Evolutionary conservation across 2,888 invertebrate genomes (phyloP), one percentile per base, ranked within the genome.

Genomic region (Hermodice carunculata): DNA sequence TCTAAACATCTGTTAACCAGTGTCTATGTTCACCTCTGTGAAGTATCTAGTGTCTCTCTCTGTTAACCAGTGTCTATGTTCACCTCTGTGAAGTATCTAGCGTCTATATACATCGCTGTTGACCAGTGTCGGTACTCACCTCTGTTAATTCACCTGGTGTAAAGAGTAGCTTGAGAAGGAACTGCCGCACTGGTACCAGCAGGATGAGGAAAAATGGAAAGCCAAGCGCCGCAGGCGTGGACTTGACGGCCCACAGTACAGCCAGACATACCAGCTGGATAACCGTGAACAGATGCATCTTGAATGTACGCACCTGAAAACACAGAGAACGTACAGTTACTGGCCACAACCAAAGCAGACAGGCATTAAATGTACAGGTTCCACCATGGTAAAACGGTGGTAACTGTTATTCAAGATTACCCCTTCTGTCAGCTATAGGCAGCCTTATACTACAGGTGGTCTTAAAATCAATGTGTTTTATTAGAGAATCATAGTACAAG

Each of bases 241-340:
- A 94, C 87, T 98, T 98, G 24, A 98, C 93, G 11, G 90, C 89
- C 92, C 96, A 96, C 60, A 98, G 88, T 26, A 93, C 73, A 1
- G 89, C 89, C 76, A 98, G 89, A 78, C 94, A 93, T 2, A 91
- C 82, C 61, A 94, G 86, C 87, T 98, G 98, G 72, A 96, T 91
- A 46, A 91, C 80, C 0, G 98, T 98, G 88, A 92, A 96, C 71
- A 94, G 81, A 88, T 97, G 94, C 96, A 98, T 94, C 87, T 94
- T 94, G 87, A 91, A 89, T 0, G 96, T 94, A 69, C 92, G 92
- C 43, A 97, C 93, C 60, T 60, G 52, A 1, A 60, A 58, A 3
- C n/a, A n/a, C n/a, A n/a, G n/a, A n/a, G n/a, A n/a, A n/a, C n/a
- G n/a, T n/a, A n/a, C n/a, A n/a, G n/a, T n/a, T n/a, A n/a, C n/a